Conservation (phyloP, 1,140 invertebrate species). For the Cherax quadricarinatus region DNA sequence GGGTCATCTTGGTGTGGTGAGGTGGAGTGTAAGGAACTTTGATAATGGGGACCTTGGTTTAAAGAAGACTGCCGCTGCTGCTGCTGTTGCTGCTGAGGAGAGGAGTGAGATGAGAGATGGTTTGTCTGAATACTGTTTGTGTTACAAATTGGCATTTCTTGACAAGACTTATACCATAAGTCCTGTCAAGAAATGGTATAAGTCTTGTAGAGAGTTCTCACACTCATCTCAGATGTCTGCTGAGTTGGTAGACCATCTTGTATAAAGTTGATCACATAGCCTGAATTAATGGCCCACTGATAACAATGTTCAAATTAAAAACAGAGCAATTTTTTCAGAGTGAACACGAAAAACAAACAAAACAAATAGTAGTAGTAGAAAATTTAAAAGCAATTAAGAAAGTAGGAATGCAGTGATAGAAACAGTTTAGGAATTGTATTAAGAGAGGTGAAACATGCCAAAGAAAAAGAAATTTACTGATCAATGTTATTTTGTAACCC, state of each 20-base stretch:
- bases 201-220: neutral
- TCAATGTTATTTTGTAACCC: too few species aligned
- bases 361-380: too few species aligned
- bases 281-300: neutral
- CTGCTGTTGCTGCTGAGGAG: neutral
- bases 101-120: neutral
- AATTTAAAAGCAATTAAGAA: too few species aligned
- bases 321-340: neutral
- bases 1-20: neutral
- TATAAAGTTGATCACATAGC: conserved; percentile 2
- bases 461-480: too few species aligned
- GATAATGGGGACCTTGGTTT: neutral
- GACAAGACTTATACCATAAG: neutral
- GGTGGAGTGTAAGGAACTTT: neutral
- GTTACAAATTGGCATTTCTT: neutral
- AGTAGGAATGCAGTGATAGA: too few species aligned
- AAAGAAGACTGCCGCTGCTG: neutral
- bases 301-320: neutral
- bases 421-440: too few species aligned
- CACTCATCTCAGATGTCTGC: neutral
- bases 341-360: too few species aligned
- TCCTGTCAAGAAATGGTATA: neutral
- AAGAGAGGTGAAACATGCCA: too few species aligned
- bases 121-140: neutral
- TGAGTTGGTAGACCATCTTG: neutral